Percentiles rank a stretch among this genome's conserved stretches.
Evolutionary conservation across 1,140 invertebrate genomes (phyloP).

Genomic region (Papilio xuthus): DNA sequence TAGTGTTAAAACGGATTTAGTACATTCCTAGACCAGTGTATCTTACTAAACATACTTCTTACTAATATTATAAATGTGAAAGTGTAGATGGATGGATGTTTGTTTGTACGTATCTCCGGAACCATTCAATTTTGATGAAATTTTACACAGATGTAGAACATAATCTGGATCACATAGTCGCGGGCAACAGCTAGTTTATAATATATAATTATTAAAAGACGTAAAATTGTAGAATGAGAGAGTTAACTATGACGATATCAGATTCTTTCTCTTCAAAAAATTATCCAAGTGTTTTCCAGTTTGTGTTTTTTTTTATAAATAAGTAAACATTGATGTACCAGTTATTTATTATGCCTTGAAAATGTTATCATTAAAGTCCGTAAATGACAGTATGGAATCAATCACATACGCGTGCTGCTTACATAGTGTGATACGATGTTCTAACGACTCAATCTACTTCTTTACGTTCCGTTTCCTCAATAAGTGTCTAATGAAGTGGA

Average conservation of each 20-base stretch:
- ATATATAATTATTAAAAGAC: no score
- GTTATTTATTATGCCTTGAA: neutral
- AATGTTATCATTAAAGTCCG: neutral
- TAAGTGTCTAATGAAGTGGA: conserved; percentile 52
- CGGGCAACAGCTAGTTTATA: no score
- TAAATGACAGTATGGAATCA: neutral
- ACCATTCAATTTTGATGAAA: no score
- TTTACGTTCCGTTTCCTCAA: conserved; percentile 46
- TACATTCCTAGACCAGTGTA: no score
- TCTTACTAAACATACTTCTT: no score
- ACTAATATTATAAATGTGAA: no score
- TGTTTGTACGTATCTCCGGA: no score
- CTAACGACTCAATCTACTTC: neutral
- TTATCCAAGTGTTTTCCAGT: neutral
- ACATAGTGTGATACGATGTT: neutral
- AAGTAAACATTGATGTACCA: neutral
- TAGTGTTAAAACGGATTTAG: no score
- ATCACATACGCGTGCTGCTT: neutral
- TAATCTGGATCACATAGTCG: no score
- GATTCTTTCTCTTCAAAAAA: neutral
- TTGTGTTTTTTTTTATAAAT: neutral
- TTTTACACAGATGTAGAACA: no score
- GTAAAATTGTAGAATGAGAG: no score
- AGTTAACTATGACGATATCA: neutral
- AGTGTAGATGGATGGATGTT: no score